These are phyloP conservation scores for Tetragnatha versicolor DNA, from an alignment of 1,140 invertebrate species.

Conservation along the genomic window DNA sequence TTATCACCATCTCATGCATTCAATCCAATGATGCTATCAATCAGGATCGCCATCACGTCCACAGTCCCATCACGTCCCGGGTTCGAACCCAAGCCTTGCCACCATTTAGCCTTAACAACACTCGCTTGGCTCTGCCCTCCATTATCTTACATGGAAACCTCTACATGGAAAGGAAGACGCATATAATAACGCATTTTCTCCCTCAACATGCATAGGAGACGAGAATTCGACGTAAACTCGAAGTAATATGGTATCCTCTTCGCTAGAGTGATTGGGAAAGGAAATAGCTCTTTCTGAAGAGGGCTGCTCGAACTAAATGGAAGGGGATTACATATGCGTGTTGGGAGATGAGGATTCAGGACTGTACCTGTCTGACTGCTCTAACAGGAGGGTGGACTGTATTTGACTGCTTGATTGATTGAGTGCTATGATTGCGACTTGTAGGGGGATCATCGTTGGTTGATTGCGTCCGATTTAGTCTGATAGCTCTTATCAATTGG, in stretches of 20 bases:
- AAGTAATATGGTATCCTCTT: slow-evolving; percentile 21
- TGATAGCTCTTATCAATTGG: background rate
- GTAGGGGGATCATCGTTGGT: background rate
- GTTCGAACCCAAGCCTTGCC: background rate
- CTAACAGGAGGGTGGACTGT: slow-evolving; percentile 7
- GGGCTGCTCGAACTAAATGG: slow-evolving; percentile 28
- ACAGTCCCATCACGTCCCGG: slow-evolving; percentile 13
- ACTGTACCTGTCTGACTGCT: background rate
- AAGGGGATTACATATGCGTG: too few species aligned
- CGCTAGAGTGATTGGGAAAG: slow-evolving; percentile 11
- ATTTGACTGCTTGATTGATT: slow-evolving; percentile 31
- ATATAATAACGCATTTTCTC: slow-evolving; percentile 16
- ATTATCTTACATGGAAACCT: background rate
- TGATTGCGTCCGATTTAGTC: background rate
- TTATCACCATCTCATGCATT: slow-evolving; percentile 33
- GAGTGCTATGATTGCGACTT: background rate
- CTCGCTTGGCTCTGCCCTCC: background rate
- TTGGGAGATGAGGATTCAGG: background rate
- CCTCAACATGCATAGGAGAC: background rate
- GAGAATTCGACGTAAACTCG: slow-evolving; percentile 13
- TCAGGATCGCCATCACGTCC: too few species aligned
- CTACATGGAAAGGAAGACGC: background rate
- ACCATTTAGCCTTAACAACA: slow-evolving; percentile 33
- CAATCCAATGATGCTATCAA: too few species aligned
- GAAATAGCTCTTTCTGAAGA: slow-evolving; percentile 33